Evolutionary conservation across 2,113 vertebrate genomes (phyloP), one percentile per base, ranked within the genome.

Genomic region (Nothoprocta perdicaria): DNA sequence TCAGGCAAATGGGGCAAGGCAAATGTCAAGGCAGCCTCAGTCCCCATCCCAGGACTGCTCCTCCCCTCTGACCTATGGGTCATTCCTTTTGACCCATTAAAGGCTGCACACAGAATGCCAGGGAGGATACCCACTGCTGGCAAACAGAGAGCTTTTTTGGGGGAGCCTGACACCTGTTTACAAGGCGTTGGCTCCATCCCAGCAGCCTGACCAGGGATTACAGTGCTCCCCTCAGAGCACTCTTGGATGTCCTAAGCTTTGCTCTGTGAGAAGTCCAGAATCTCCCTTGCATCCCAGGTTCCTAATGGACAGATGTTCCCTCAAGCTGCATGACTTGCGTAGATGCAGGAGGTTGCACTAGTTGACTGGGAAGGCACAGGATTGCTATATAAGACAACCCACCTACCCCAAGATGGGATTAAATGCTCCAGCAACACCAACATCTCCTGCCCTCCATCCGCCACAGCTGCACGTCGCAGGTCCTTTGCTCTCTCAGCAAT

Each of bases 121-220:
- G 81, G 1, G 81, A 93, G 93, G 93, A 96, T 96, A 41, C 95
- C 95, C 95, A 0, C 50, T 1, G 50, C 90, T 96, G 95, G 95
- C 95, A 95, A 7, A 10, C 48, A 71, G 19, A 81, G 58, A 14
- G 16, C 86, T 95, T 95, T 96, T 65, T 38, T 96, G 85, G 80
- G 90, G 90, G 93, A 88, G 4, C 2, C 80, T 60, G 90, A 82
- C 93, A 96, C 93, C 95, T 95, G 92, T 90, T 95, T 88, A 92
- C 29, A 31, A 94, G 90, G 88, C 41, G 0, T 58, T 93, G 95
- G 95, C 92, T 29, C 1, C 11, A 29, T 45, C 12, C 84, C 95
- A 93, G 10, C 1, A 76, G 75, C 58, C 43, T 0, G 2, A 52
- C 17, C 74, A 45, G 89, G 67, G 79, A 71, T 48, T 0, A 0